Evolutionary conservation across 2,113 vertebrate genomes (phyloP), one percentile per base, ranked within the genome.

Genomic region (Actenoides hombroni): DNA sequence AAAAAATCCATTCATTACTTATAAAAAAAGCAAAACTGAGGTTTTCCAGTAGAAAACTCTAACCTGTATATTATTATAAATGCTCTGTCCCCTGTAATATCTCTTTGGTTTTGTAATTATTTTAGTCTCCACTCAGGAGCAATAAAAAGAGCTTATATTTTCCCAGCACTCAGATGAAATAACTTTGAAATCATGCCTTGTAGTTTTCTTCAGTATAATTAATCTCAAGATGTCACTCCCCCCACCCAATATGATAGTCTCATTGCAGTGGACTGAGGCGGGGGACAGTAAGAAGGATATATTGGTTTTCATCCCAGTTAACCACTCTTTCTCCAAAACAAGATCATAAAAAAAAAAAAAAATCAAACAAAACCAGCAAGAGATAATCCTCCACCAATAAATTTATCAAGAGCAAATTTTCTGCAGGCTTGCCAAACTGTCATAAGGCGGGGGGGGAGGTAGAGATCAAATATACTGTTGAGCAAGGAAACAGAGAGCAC

Each of bases 401-500:
- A 97, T 98, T 96, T 97, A 97, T 97, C 96, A 97, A 94, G 90
- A 94, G 92, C 13, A 16, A 96, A 95, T 97, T 97, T 95, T 96
- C 84, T 93, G 94, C 94, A 70, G 86, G 96, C 95, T 97, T 97
- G 92, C 59, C 89, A 76, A 96, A 97, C 88, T 90, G 94, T 92
- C 97, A 92, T 90, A 64, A 87, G 90, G 42, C 15, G 48, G 48
- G 49, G 95, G 83, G 86, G 92, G 95, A 98, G 96, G 97, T 97
- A 87, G 86, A 97, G 97, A 98, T 98, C 97, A 97, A 98, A 98
- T 97, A 97, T 93, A 94, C 95, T 87, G 96, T 95, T 48, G 97
- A 98, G 96, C 93, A 97, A 97, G 97, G 97, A 97, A 98, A 96
- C 90, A 96, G 91, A 96, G 91, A 97, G 97, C 97, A 95, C 97